Evolutionary conservation across 2,113 vertebrate genomes (phyloP).

Genomic region (Protobothrops flavoviridis): DNA sequence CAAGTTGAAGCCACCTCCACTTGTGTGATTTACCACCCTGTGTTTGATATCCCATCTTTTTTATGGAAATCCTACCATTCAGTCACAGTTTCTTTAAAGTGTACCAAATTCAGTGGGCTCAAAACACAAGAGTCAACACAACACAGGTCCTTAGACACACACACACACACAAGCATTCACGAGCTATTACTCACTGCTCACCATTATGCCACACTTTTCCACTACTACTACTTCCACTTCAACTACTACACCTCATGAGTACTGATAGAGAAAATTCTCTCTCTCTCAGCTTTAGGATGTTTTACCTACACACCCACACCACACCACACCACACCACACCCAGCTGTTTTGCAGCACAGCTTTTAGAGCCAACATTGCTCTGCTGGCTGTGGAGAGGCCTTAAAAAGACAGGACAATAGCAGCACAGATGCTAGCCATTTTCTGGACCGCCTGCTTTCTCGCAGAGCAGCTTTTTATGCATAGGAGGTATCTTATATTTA

Average conservation of each 20-base stretch:
- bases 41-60: background rate
- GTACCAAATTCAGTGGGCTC: background rate
- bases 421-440: background rate
- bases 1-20: background rate
- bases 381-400: background rate
- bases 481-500: background rate
- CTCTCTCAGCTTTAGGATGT: background rate
- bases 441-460: background rate
- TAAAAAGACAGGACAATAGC: background rate
- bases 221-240: background rate
- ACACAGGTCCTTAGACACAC: background rate
- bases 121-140: background rate
- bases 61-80: background rate
- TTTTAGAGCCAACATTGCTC: background rate
- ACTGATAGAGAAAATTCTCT: background rate
- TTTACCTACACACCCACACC: background rate
- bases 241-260: background rate
- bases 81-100: background rate
- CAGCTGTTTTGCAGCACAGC: background rate
- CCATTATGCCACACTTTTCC: background rate
- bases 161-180: background rate
- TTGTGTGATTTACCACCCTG: background rate
- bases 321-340: background rate
- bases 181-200: background rate
- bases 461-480: background rate